These are phyloP conservation scores for Sciurus vulgaris DNA, from an alignment of 2,797 vertebrate genomes.

Conservation along the genomic window DNA sequence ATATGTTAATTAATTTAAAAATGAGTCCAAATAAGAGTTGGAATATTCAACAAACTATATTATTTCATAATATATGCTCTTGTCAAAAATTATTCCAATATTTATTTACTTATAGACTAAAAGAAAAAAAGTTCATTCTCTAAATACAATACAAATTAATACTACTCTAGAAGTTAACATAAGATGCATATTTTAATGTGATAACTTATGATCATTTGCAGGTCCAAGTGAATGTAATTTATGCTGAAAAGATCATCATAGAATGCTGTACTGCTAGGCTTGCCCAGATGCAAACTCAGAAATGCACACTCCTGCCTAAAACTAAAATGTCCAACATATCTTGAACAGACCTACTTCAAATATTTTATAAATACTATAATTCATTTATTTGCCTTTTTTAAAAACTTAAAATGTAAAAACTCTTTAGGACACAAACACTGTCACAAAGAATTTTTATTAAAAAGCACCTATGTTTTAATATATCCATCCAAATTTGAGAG, in stretches of 20 bases:
- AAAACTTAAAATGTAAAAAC: background rate
- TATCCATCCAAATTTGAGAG: background rate
- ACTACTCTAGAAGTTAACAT: background rate
- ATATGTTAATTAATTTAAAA: background rate
- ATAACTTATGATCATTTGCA: background rate
- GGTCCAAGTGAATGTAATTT: background rate
- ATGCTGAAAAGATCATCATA: background rate
- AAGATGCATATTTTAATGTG: background rate
- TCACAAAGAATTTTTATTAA: background rate
- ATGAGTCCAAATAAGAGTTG: background rate
- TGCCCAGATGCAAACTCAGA: background rate
- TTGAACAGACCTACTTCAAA: background rate
- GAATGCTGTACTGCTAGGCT: background rate
- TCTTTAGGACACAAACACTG: background rate
- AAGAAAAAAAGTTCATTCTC: background rate
- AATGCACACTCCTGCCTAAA: background rate
- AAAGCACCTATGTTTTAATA: conserved; percentile 22
- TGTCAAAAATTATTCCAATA: background rate
- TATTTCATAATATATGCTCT: conserved; percentile 1
- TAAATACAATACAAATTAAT: background rate
- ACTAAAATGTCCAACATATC: background rate
- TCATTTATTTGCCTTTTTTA: conserved; percentile 28
- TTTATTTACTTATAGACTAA: background rate
- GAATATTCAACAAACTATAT: conserved; percentile 4
- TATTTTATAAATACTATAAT: background rate